phyloP scores from a whole-genome alignment of 2,797 vertebrate genomes.

The Squalus acanthias region DNA sequence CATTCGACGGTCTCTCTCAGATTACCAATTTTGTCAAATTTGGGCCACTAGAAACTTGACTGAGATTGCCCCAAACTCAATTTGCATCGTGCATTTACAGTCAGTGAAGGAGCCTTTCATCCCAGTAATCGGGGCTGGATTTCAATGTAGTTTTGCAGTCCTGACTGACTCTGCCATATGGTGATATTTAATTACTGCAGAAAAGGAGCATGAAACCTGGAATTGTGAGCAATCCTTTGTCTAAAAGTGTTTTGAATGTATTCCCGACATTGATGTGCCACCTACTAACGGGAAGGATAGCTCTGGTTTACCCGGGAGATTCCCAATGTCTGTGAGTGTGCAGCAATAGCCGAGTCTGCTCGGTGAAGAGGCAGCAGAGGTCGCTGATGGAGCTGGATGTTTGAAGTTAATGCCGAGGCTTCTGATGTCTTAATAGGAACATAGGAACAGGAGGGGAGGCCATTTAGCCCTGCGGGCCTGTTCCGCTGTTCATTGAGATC shows the following conservation, averaged over 20 bases:
- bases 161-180: not conserved
- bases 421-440: too few relatives aligned
- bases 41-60: not conserved
- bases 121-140: not conserved
- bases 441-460: too few relatives aligned
- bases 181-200: not conserved
- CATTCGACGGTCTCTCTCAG: not conserved
- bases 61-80: not conserved
- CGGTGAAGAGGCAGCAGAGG: not conserved
- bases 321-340: not conserved
- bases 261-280: not conserved
- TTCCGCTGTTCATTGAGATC: too few relatives aligned
- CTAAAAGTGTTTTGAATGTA: not conserved
- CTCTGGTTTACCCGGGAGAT: not conserved
- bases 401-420: conserved; percentile 7
- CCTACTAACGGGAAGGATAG: not conserved
- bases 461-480: too few relatives aligned
- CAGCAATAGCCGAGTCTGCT: not conserved
- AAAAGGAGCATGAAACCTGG: not conserved
- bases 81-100: not conserved
- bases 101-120: not conserved
- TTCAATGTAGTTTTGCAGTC: not conserved
- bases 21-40: not conserved
- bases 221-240: not conserved
- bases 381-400: not conserved